phyloP scores from a whole-genome alignment of 2,797 vertebrate genomes.

The Rhincodon typus region DNA sequence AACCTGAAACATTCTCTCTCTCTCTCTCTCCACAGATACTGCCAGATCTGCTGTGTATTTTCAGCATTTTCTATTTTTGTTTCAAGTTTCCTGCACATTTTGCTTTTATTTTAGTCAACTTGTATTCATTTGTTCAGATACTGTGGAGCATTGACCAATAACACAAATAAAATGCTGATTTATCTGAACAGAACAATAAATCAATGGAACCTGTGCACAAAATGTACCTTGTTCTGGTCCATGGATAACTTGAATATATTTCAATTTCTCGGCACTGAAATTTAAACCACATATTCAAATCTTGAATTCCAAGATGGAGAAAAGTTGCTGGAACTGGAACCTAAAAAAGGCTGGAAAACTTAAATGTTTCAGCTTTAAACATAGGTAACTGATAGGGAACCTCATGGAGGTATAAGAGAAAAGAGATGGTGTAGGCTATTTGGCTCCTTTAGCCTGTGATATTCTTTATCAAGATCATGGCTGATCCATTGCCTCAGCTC shows the following conservation, averaged over 20 bases:
- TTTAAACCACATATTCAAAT: neutral
- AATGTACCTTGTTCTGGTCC: neutral
- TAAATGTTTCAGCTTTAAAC: neutral
- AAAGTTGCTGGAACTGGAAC: too few species aligned
- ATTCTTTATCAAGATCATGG: too few species aligned
- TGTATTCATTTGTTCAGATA: neutral
- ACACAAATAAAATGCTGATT: neutral
- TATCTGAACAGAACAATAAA: neutral
- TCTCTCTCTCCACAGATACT: too few species aligned
- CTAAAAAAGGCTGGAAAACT: neutral
- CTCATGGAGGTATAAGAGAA: neutral
- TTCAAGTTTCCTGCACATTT: too few species aligned
- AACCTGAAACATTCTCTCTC: too few species aligned
- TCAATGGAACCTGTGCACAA: neutral
- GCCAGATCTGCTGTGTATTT: too few species aligned
- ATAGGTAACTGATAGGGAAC: neutral
- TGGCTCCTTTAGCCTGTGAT: too few species aligned
- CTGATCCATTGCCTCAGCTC: too few species aligned
- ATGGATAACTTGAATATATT: neutral
- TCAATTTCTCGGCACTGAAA: neutral
- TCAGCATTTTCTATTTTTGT: too few species aligned
- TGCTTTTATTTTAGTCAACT: neutral
- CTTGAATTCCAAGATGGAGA: neutral
- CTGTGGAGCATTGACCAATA: neutral
- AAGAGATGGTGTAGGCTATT: too few species aligned